These are phyloP conservation scores for Panthera uncia DNA, from an alignment of 2,113 vertebrate genomes.

Conservation along the genomic window DNA sequence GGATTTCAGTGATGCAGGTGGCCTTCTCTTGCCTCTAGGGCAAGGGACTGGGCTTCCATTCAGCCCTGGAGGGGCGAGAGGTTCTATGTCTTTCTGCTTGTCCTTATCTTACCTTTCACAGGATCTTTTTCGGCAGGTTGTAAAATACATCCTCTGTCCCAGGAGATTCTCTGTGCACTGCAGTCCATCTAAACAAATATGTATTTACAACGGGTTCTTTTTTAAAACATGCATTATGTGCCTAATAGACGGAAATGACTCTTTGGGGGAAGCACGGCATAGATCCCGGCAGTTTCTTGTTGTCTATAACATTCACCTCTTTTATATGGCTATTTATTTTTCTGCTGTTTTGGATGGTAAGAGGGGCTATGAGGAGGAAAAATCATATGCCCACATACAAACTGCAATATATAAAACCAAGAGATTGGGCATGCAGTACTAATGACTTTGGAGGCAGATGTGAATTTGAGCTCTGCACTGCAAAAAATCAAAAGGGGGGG, in stretches of 20 bases:
- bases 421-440: neutral
- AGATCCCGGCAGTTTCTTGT: constrained; percentile 51
- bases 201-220: constrained; percentile 76
- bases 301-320: constrained; percentile 77
- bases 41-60: neutral
- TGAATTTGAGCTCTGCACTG: constrained; percentile 66
- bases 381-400: neutral
- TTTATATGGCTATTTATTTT: constrained; percentile 80
- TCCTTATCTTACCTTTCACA: constrained; percentile 51
- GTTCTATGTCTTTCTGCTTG: neutral
- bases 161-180: constrained; percentile 52
- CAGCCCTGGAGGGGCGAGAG: neutral
- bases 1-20: neutral
- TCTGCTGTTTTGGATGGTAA: constrained; percentile 67
- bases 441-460: constrained; percentile 46
- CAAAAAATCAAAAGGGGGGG: neutral
- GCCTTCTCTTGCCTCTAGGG: neutral
- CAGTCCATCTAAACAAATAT: constrained; percentile 76
- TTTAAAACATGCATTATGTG: constrained; percentile 80
- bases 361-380: constrained; percentile 33
- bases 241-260: constrained; percentile 79
- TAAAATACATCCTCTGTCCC: constrained; percentile 69
- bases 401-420: constrained; percentile 39
- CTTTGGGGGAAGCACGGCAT: constrained; percentile 72
- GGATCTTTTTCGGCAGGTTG: constrained; percentile 66